Evolutionary conservation across 1,140 invertebrate genomes (phyloP).

Genomic region (Orussus abietinus): DNA sequence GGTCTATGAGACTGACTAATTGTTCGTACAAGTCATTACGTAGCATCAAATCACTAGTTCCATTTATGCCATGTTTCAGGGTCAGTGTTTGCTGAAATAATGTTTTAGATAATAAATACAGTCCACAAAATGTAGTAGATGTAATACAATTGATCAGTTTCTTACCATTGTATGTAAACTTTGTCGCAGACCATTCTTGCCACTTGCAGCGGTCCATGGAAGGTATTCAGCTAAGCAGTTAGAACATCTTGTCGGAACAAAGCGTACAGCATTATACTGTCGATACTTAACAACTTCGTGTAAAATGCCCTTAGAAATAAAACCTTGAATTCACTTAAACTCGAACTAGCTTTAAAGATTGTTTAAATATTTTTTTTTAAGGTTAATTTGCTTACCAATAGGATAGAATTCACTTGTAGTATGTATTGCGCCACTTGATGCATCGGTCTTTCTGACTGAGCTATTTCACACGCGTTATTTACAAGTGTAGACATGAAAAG

Average conservation of each 20-base stretch:
- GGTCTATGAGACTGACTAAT: constrained; percentile 68
- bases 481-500: constrained; percentile 55
- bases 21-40: constrained; percentile 65
- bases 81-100: constrained; percentile 53
- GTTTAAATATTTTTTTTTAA: constrained; percentile 12
- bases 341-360: constrained; percentile 6
- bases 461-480: constrained; percentile 52
- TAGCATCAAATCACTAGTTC: constrained; percentile 51
- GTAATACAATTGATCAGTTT: constrained; percentile 5
- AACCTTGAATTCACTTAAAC: constrained; percentile 2
- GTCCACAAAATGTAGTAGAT: constrained; percentile 1
- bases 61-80: constrained; percentile 57
- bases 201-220: constrained; percentile 63
- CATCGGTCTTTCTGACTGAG: constrained; percentile 55
- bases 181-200: constrained; percentile 55
- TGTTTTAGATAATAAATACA: constrained; percentile 11
- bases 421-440: constrained; percentile 56
- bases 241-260: constrained; percentile 42
- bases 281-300: constrained; percentile 60
- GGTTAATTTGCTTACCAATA: constrained; percentile 50
- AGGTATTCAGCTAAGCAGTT: constrained; percentile 55
- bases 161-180: constrained; percentile 54
- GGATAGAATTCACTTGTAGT: constrained; percentile 56
- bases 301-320: constrained; percentile 49
- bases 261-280: constrained; percentile 55